A percentile compares a stretch with the other conserved stretches of the same genome.
These are phyloP conservation scores for Glyptemys insculpta DNA, from an alignment of 2,797 vertebrate genomes.

Conservation along the genomic window DNA sequence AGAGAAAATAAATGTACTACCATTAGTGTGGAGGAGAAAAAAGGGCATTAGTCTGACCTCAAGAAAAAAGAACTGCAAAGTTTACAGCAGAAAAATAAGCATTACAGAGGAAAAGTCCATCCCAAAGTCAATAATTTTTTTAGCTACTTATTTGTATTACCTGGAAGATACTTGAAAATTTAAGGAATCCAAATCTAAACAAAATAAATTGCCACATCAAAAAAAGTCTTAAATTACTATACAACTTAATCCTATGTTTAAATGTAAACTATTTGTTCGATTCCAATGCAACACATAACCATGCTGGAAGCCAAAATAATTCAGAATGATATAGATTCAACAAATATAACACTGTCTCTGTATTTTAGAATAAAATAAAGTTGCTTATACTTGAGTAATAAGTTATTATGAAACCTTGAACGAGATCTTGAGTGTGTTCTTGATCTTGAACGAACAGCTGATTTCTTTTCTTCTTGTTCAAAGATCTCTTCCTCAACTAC, in stretches of 20 bases:
- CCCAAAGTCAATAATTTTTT: neutral
- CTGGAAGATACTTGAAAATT: neutral
- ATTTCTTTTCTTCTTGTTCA: slow-evolving; percentile 94
- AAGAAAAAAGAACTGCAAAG: neutral
- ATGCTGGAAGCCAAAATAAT: neutral
- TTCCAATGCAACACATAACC: neutral
- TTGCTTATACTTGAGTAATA: slow-evolving; percentile 7
- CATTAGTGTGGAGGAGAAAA: neutral
- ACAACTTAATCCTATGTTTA: neutral
- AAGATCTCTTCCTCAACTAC: slow-evolving; percentile 93
- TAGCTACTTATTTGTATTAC: neutral
- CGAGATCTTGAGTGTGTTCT: slow-evolving; percentile 95
- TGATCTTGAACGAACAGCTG: slow-evolving; percentile 88
- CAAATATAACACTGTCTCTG: neutral
- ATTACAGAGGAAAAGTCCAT: neutral
- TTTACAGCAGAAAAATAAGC: neutral
- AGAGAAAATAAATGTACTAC: neutral
- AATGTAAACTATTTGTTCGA: neutral
- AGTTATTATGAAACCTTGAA: slow-evolving; percentile 86
- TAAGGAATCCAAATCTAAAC: rapidly evolving
- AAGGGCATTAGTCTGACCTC: neutral
- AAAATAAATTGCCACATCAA: neutral
- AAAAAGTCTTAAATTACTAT: neutral
- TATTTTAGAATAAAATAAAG: neutral
- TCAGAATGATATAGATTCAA: neutral